A percentile compares a stretch with the other conserved stretches of the same genome.
phyloP scores from a whole-genome alignment of 2,888 invertebrate genomes.

The Drosophila neonasuta region DNA sequence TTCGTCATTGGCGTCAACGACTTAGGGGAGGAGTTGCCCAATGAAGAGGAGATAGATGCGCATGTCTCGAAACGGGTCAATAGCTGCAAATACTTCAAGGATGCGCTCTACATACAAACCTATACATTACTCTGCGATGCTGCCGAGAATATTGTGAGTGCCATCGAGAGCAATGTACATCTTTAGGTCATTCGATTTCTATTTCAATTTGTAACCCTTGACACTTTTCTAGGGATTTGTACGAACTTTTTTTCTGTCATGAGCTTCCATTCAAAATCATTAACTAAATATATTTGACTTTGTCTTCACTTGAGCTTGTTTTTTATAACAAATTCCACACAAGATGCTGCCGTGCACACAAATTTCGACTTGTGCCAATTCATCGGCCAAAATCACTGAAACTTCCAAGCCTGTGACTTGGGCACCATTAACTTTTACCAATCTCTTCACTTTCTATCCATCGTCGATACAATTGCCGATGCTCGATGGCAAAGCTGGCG shows the following conservation, averaged over 20 bases:
- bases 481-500: background rate
- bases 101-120: conserved; percentile 76
- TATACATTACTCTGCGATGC: conserved; percentile 71
- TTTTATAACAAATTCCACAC: background rate
- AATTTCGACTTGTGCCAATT: background rate
- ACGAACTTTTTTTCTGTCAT: conserved; percentile 4
- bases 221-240: conserved; percentile 33
- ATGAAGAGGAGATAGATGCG: conserved; percentile 22
- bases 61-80: conserved; percentile 45
- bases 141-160: conserved; percentile 75
- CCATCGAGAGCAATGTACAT: conserved; percentile 70
- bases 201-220: conserved; percentile 1
- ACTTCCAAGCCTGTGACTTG: background rate
- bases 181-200: conserved; percentile 5
- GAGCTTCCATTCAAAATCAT: conserved; percentile 33
- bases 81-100: conserved; percentile 64
- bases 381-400: background rate
- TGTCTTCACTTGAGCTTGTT: conserved; percentile 3
- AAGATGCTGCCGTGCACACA: conserved; percentile 2
- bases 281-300: conserved; percentile 11
- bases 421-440: conserved; percentile 28
- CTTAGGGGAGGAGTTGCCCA: conserved; percentile 3
- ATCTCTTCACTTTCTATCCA: conserved; percentile 20
- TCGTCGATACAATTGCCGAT: conserved; percentile 1
- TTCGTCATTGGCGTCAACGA: conserved; percentile 18